Conservation (phyloP, 2,797 vertebrate genomes). For the Acipenser ruthenus region DNA sequence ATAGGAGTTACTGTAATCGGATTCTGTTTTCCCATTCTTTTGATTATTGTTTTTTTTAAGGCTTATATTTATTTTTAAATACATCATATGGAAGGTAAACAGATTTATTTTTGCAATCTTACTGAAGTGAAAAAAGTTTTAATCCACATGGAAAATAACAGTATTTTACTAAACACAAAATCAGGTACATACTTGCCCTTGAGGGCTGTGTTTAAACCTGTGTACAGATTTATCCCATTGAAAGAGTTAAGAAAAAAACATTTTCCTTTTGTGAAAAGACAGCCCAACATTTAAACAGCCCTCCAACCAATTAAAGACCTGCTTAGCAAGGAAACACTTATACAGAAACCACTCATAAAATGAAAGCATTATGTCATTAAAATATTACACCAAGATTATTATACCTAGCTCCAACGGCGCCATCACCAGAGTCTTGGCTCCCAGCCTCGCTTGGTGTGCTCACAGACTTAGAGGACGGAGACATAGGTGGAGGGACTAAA, state of each 20-base stretch:
- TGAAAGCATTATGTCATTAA: conserved; percentile 29
- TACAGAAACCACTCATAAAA: conserved; percentile 7
- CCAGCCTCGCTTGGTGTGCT: conserved; percentile 92
- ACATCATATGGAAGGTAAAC: too few species aligned
- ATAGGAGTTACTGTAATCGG: too few species aligned
- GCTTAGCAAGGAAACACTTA: not conserved
- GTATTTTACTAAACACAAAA: too few species aligned
- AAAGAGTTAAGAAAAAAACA: conserved; percentile 22
- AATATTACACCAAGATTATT: conserved; percentile 31
- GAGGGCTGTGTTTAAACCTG: conserved; percentile 14
- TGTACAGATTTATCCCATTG: not conserved
- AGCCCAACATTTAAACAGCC: conserved; percentile 9
- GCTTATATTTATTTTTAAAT: too few species aligned
- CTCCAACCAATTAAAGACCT: not conserved
- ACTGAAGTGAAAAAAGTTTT: too few species aligned
- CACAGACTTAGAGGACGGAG: conserved; percentile 89
- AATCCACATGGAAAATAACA: too few species aligned
- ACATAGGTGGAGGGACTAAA: conserved; percentile 86
- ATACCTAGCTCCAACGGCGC: conserved; percentile 88
- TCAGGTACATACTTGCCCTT: not conserved
- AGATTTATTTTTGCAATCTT: too few species aligned
- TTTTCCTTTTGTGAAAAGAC: conserved; percentile 20
- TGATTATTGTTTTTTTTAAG: too few species aligned
- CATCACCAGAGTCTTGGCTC: conserved; percentile 95
- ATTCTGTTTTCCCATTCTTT: too few species aligned